Evolutionary conservation across 2,113 vertebrate species (phyloP), one percentile per base, ranked within the genome.

Genomic region (Dipodomys stephensi): DNA sequence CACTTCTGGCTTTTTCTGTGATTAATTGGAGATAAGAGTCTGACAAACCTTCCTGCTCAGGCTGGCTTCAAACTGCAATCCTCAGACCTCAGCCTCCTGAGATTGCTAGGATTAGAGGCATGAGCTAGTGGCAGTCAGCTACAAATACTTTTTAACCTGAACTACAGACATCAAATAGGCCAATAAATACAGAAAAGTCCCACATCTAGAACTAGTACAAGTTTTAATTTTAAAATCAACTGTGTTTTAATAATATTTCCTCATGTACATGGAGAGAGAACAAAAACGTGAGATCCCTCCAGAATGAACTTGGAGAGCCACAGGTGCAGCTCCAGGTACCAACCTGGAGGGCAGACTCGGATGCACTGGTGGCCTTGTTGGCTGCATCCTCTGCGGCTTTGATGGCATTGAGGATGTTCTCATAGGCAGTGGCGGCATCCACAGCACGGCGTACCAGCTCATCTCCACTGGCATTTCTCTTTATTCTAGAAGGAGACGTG

Each of bases 401-500:
- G 88, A 99, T 98, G 62, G 99, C 98, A 1, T 98, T 98, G 49
- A 99, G 98, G 94, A 99, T 99, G 96, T 98, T 99, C 94, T 99
- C 99, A 68, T 99, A 99, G 76, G 98, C 98, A 0, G 98, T 98
- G 27, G 99, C 98, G 7, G 99, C 99, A 6, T 99, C 98, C 91
- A 99, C 98, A 12, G 99, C 99, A 2, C 98, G 97, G n/a, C 98
- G 98, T 8, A 99, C 99, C 57, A 99, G 95, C 7, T 98, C 92
- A 0, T 98, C 98, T 25, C 96, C 98, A 49, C 98, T 99, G 82
- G 98, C 95, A 16, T 98, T 98, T 94, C 98, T 98, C 95, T 99
- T 98, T 77, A 98, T 98, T 74, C 99, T 93, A 73, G 85, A 95
- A 79, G 91, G 44, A 18, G 7, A 83, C 0, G 39, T 4, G 4